Conservation (phyloP, 2,888 invertebrate species). For the Lissonota sp. region DNA sequence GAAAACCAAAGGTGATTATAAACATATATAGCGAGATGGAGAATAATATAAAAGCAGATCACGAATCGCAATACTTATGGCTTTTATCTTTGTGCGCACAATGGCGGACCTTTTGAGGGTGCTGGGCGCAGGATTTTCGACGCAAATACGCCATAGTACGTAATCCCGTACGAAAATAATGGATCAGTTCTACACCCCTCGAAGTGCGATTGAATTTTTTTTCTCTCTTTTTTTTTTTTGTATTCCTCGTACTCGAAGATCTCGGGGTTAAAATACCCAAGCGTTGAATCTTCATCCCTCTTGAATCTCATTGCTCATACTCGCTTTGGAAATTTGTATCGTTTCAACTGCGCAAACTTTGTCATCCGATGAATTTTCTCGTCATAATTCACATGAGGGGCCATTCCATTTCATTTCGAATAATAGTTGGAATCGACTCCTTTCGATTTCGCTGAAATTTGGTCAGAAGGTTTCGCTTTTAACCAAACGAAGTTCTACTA, state of each 20-base stretch:
- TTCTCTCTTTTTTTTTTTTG: constrained; percentile 47
- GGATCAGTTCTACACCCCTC: constrained; percentile 54
- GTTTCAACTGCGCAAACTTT: no score
- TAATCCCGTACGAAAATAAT: constrained; percentile 65
- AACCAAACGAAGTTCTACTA: no score
- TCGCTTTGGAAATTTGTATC: not conserved
- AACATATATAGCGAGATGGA: constrained; percentile 21
- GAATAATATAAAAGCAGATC: constrained; percentile 42
- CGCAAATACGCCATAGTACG: constrained; percentile 43
- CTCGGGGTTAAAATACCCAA: constrained; percentile 49
- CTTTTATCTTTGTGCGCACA: no score
- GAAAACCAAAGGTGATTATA: constrained; percentile 7
- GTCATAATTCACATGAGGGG: no score
- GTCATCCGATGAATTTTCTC: no score
- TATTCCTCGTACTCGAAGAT: constrained; percentile 36
- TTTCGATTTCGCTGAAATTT: no score
- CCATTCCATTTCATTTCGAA: no score
- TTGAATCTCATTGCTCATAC: constrained; percentile 8
- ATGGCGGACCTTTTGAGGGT: no score
- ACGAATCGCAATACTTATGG: constrained; percentile 42
- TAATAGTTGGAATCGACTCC: no score
- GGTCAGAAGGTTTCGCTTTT: no score
- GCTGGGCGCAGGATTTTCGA: constrained; percentile 24
- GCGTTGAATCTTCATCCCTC: constrained; percentile 6
- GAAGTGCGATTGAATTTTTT: constrained; percentile 42